Evolutionary conservation across 1,140 invertebrate species (phyloP).

Genomic region (Sarcophaga peregrina): DNA sequence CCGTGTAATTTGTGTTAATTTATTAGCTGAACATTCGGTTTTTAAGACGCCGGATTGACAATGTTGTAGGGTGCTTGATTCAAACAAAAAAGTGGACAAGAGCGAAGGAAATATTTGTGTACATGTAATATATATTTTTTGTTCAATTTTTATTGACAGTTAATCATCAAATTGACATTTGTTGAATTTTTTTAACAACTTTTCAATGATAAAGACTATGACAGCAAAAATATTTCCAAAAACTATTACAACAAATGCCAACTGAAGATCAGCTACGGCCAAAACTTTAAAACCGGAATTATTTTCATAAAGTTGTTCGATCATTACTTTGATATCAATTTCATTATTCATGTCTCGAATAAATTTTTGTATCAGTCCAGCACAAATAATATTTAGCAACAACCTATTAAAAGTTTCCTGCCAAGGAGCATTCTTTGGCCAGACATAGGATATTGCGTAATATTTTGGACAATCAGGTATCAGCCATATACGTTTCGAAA

Average conservation of each 20-base stretch:
- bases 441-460: constrained; percentile 61
- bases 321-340: constrained; percentile 53
- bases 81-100: too few species aligned
- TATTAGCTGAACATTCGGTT: too few species aligned
- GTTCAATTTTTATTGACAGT: too few species aligned
- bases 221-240: constrained; percentile 52
- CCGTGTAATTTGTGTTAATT: too few species aligned
- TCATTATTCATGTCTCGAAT: constrained; percentile 55
- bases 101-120: too few species aligned
- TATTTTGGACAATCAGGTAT: constrained; percentile 63
- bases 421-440: constrained; percentile 55
- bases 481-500: constrained; percentile 60
- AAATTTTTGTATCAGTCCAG: constrained; percentile 56
- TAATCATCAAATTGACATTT: too few species aligned
- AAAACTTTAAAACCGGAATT: constrained; percentile 55
- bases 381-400: constrained; percentile 52
- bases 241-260: constrained; percentile 57
- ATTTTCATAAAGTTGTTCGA: constrained; percentile 51
- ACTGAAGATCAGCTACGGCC: constrained; percentile 56
- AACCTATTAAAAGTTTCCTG: constrained; percentile 52
- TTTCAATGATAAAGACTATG: background rate
- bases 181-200: too few species aligned
- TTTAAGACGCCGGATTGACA: too few species aligned
- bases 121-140: too few species aligned
- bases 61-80: too few species aligned